Base-by-base conservation (phyloP, 1,140 invertebrate genomes). In the Brachionus rotundiformis region DNA sequence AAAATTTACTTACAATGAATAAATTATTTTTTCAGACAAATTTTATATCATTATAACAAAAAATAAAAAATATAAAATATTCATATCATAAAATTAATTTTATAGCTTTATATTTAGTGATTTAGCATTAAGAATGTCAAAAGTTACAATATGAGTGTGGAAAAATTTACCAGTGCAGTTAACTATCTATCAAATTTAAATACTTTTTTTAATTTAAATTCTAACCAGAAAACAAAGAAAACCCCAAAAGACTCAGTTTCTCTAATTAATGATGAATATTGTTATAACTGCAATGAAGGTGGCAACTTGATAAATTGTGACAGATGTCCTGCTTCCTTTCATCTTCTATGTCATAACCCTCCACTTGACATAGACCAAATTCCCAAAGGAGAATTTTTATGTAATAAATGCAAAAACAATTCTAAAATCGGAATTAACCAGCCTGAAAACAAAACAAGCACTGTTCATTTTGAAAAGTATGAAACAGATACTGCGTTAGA, bases 231-330 rank as follows among this genome's bases (percentile, higher is more conserved):
- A 19, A 10, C 36, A 6, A 41, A 31, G 92, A 93, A 85, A 90
- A 93, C 82, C 93, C 93, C 83, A 94, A 94, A 5, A 92, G 93
- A 85, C 92, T 36, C 31, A 25, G 2, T 13, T 27, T 44, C 39
- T 3, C 23, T 94, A n/a, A 93, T 95, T 83, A 97, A 96, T 88
- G 93, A 93, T 86, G 95, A 96, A 86, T 92, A 91, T 82, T 98
- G 95, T 87, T 94, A 96, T 88, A 92, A 87, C 82, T 88, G 88
- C 82, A 76, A 94, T 86, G 91, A 92, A 83, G 95, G 96, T 90
- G 95, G 95, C 33, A 94, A 96, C 87, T 88, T 98, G n/a, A 92
- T 98, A 71, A 97, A 95, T 86, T 98, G 96, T 87, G 95, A 98
- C 86, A 91, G 92, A 83, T 98, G 95, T 86, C 94, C 95, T 39